Percentiles rank a stretch among this genome's conserved stretches.
These are phyloP conservation scores for Arizona elegans DNA, from an alignment of 2,113 vertebrate genomes.

Conservation along the genomic window DNA sequence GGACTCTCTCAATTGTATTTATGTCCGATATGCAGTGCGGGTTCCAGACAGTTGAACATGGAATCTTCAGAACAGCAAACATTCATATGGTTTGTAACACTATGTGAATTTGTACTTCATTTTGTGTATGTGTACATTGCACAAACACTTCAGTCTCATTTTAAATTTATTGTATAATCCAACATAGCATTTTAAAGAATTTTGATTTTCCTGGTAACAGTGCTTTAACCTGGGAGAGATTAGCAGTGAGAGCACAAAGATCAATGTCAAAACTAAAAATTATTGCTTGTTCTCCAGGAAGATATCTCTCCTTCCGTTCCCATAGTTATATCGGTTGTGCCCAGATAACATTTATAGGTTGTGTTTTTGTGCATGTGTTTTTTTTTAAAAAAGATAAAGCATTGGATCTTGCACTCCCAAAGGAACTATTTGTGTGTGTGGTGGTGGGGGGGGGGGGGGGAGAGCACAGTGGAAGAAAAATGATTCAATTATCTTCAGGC, in stretches of 20 bases:
- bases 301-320: conserved; percentile 37
- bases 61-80: too few relatives aligned
- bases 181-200: too few relatives aligned
- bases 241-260: conserved; percentile 35
- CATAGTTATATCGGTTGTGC: conserved; percentile 32
- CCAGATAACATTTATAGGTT: conserved; percentile 24
- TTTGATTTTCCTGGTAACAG: conserved; percentile 6
- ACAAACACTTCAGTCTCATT: too few relatives aligned
- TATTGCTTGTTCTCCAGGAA: conserved; percentile 39
- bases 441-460: not conserved
- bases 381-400: conserved; percentile 19
- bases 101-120: too few relatives aligned
- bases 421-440: conserved; percentile 12
- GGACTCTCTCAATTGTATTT: too few relatives aligned
- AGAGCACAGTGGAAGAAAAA: conserved; percentile 10
- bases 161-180: too few relatives aligned
- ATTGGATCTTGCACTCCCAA: conserved; percentile 18
- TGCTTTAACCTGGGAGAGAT: conserved; percentile 53
- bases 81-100: too few relatives aligned
- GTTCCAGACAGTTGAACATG: too few relatives aligned
- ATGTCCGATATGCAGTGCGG: too few relatives aligned
- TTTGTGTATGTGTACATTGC: too few relatives aligned
- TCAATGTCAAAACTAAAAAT: not conserved
- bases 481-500: conserved; percentile 39
- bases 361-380: not conserved